Conservation (phyloP, 2,888 invertebrate genomes). For the Cepaea hortensis region DNA sequence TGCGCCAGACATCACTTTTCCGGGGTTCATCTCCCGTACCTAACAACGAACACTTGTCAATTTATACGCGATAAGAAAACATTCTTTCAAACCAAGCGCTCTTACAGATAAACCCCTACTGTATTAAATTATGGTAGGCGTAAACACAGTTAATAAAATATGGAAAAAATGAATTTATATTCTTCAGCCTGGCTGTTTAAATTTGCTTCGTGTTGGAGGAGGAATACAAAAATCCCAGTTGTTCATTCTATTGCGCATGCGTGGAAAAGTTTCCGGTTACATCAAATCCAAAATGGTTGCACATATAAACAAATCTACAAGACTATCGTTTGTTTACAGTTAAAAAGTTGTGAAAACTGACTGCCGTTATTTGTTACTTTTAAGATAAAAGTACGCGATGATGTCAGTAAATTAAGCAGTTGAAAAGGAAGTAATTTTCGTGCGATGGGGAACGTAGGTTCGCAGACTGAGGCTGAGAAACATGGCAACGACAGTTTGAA, state of each 20-base stretch:
- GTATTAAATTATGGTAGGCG: neutral
- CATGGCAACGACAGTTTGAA: neutral
- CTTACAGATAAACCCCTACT: neutral
- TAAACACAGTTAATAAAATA: neutral
- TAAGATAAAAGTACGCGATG: neutral
- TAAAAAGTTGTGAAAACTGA: neutral
- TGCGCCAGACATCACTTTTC: constrained; percentile 36
- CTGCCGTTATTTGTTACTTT: neutral
- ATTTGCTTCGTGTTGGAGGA: neutral
- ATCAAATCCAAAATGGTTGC: constrained; percentile 19
- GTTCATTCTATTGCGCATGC: constrained; percentile 30
- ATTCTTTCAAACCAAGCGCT: neutral
- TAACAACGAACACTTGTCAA: constrained; percentile 33
- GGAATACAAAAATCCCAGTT: constrained; percentile 5
- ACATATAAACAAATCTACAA: neutral
- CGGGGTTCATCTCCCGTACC: constrained; percentile 42
- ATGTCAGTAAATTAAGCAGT: neutral
- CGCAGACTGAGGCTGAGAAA: neutral
- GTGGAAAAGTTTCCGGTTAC: neutral
- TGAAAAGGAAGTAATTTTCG: neutral
- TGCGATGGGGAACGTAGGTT: neutral
- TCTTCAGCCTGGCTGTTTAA: neutral
- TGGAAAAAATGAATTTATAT: neutral
- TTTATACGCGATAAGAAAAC: constrained; percentile 33
- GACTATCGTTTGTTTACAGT: neutral